Conservation (phyloP, 2,888 invertebrate genomes). For the Schizaphis graminum region DNA sequence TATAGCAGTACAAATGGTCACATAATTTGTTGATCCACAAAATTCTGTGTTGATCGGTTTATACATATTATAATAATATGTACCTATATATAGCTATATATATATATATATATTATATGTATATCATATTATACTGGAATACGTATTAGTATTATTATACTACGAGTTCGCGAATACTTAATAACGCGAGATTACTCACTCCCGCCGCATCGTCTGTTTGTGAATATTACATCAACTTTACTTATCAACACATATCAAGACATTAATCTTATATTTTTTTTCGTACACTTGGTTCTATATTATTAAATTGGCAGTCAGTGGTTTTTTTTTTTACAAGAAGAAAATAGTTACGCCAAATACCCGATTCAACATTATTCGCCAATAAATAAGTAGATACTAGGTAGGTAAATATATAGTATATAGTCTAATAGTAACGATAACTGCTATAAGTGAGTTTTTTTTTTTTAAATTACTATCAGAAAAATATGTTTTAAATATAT, state of each 20-base stretch:
- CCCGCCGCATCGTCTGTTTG: neutral
- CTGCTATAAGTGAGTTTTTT: neutral
- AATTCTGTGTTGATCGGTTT: too few relatives aligned
- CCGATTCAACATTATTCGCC: neutral
- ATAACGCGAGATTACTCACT: neutral
- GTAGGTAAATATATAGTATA: neutral
- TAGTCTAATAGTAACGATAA: neutral
- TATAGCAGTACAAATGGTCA: neutral
- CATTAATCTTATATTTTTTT: neutral
- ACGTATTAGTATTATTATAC: neutral
- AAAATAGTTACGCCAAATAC: neutral
- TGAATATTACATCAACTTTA: neutral
- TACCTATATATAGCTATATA: neutral
- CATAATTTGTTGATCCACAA: too few relatives aligned
- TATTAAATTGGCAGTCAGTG: neutral
- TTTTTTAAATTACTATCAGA: neutral
- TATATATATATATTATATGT: too few relatives aligned
- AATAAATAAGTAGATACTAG: neutral
- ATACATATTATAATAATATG: neutral
- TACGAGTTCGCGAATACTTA: neutral
- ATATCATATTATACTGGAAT: neutral
- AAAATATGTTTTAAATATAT: neutral
- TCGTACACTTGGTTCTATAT: neutral
- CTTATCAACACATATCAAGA: neutral
- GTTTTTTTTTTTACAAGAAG: neutral